Conservation (phyloP, 2,113 vertebrate genomes). For the Chrysochloris asiatica region DNA sequence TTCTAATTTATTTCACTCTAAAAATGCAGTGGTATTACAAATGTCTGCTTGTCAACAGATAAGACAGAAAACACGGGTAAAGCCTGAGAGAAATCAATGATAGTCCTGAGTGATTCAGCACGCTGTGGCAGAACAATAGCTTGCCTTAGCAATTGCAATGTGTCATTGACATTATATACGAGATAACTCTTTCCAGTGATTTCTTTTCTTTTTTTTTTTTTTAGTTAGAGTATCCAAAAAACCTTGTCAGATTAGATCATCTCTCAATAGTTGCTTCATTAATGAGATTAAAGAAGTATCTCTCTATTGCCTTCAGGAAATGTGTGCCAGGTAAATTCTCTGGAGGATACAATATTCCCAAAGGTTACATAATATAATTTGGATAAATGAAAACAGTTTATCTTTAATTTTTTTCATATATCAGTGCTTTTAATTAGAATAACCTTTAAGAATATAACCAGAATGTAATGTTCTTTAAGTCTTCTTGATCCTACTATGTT, state of each 20-base stretch:
- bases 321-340: neutral
- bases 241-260: neutral
- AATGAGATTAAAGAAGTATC: neutral
- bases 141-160: neutral
- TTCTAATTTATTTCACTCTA: slow-evolving; percentile 54
- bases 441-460: slow-evolving; percentile 46
- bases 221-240: neutral
- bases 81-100: slow-evolving; percentile 35
- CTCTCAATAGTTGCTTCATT: neutral
- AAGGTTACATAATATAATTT: neutral
- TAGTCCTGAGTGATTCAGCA: slow-evolving; percentile 33
- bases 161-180: neutral
- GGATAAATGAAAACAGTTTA: neutral
- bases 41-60: slow-evolving; percentile 48
- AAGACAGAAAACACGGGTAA: slow-evolving; percentile 56
- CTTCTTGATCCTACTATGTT: neutral
- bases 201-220: neutral
- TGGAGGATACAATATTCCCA: neutral
- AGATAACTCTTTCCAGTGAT: neutral
- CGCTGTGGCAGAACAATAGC: neutral
- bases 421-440: neutral
- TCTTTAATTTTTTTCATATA: neutral
- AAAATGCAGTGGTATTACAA: slow-evolving; percentile 53
- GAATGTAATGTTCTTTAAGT: neutral
- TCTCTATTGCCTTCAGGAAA: neutral